Conservation (phyloP, 2,888 invertebrate species). For the Pocota personata region DNA sequence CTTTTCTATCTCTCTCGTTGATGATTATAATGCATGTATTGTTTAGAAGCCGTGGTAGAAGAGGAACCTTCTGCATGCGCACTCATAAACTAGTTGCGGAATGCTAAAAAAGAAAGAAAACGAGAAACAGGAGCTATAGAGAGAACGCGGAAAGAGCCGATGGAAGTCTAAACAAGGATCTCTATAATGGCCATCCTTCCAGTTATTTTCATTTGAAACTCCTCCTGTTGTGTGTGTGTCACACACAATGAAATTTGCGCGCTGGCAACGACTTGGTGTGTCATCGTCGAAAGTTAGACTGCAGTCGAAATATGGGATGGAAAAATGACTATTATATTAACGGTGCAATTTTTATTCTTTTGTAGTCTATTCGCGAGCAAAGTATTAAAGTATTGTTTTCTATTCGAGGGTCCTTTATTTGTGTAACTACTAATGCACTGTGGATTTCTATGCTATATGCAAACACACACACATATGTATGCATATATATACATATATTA, state of each 20-base stretch:
- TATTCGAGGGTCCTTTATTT: conserved; percentile 52
- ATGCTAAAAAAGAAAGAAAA: conserved; percentile 1
- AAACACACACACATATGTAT: conserved; percentile 8
- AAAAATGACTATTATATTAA: conserved; percentile 45
- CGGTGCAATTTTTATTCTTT: conserved; percentile 59
- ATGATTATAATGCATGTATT: conserved; percentile 70
- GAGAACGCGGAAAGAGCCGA: conserved; percentile 24
- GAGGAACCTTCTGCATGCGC: conserved; percentile 40
- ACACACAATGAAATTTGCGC: not conserved
- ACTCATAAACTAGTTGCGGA: conserved; percentile 45
- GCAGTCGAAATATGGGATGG: conserved; percentile 16
- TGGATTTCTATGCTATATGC: conserved; percentile 36
- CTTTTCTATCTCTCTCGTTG: conserved; percentile 57
- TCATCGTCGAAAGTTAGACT: conserved; percentile 5
- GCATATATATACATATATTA: not conserved
- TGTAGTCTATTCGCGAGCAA: conserved; percentile 47
- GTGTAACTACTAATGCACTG: conserved; percentile 60
- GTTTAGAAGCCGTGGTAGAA: conserved; percentile 56
- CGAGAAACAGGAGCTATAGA: not conserved
- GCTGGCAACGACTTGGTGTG: conserved; percentile 2
- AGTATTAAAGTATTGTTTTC: conserved; percentile 31
- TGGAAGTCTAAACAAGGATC: conserved; percentile 56
- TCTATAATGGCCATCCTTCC: conserved; percentile 58
- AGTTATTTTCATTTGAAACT: conserved; percentile 10
- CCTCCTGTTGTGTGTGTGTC: conserved; percentile 34